phyloP scores from a whole-genome alignment of 2,888 invertebrate genomes.

The Keiferia lycopersicella region DNA sequence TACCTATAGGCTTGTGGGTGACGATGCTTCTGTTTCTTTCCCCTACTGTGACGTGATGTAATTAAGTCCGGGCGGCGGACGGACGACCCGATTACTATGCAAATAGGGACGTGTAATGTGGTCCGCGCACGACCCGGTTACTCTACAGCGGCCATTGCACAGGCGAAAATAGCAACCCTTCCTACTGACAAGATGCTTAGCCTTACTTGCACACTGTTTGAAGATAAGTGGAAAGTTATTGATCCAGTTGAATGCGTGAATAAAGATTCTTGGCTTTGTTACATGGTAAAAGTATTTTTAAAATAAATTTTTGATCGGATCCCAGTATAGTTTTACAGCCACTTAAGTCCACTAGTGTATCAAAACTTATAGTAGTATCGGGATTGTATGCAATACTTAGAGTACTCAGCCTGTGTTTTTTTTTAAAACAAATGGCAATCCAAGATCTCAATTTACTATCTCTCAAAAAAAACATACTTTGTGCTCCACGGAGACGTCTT shows the following conservation, averaged over 20 bases:
- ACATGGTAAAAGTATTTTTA: not conserved
- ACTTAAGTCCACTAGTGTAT: too few relatives aligned
- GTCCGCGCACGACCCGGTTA: conserved; percentile 8
- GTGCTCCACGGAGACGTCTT: too few relatives aligned
- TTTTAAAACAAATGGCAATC: too few relatives aligned
- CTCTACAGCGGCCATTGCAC: not conserved
- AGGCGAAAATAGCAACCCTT: not conserved
- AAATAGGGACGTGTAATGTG: conserved; percentile 16
- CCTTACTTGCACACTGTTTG: not conserved
- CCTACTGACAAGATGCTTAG: not conserved
- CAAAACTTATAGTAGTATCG: too few relatives aligned
- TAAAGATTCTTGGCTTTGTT: not conserved
- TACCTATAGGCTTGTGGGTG: too few relatives aligned
- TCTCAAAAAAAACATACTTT: too few relatives aligned
- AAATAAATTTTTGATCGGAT: too few relatives aligned
- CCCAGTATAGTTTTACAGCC: too few relatives aligned
- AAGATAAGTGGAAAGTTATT: conserved; percentile 1
- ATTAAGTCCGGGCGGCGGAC: conserved; percentile 14
- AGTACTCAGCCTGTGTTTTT: too few relatives aligned
- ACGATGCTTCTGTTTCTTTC: too few relatives aligned
- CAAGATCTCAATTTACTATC: too few relatives aligned
- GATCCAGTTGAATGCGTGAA: not conserved
- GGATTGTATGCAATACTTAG: too few relatives aligned
- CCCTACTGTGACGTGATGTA: not conserved
- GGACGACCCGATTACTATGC: conserved; percentile 24